Evolutionary conservation across 2,888 invertebrate species (phyloP).

Genomic region (Athetis lepigone): DNA sequence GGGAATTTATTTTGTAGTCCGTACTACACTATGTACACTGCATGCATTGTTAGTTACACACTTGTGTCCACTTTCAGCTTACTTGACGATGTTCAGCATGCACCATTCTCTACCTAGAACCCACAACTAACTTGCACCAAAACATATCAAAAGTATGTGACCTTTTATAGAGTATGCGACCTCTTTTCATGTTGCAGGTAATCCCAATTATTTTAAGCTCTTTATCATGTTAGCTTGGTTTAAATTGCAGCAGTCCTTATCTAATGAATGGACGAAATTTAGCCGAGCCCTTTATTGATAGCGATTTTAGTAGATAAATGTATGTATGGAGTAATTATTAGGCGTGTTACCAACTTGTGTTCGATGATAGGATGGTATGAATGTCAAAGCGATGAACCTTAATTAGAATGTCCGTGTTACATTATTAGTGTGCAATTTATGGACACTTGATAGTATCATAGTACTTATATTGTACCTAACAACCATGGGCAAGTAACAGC

Average conservation of each 20-base stretch:
- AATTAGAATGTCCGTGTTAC: slow-evolving; percentile 90
- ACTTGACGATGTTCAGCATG: slow-evolving; percentile 86
- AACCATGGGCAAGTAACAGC: slow-evolving; percentile 81
- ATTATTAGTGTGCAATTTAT: slow-evolving; percentile 89
- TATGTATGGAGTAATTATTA: slow-evolving; percentile 83
- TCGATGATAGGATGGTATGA: slow-evolving; percentile 88
- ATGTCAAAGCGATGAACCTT: slow-evolving; percentile 91
- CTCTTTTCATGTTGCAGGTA: slow-evolving; percentile 76
- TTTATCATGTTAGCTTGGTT: slow-evolving; percentile 85
- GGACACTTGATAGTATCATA: slow-evolving; percentile 77
- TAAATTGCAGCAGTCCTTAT: slow-evolving; percentile 85
- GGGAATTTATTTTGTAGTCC: slow-evolving; percentile 78
- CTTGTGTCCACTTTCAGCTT: slow-evolving; percentile 87
- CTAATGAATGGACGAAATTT: slow-evolving; percentile 81
- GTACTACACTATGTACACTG: slow-evolving; percentile 90
- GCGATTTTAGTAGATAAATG: slow-evolving; percentile 84
- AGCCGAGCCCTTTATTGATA: slow-evolving; percentile 88
- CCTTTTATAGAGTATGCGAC: slow-evolving; percentile 75
- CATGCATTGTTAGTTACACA: slow-evolving; percentile 91
- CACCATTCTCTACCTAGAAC: slow-evolving; percentile 90
- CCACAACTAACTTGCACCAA: slow-evolving; percentile 90
- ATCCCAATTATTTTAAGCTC: slow-evolving; percentile 80
- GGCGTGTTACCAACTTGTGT: slow-evolving; percentile 85
- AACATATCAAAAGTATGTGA: slow-evolving; percentile 79
- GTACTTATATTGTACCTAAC: slow-evolving; percentile 69